phyloP scores from a whole-genome alignment of 2,888 invertebrate species.

The Pyrrhosoma nymphula region DNA sequence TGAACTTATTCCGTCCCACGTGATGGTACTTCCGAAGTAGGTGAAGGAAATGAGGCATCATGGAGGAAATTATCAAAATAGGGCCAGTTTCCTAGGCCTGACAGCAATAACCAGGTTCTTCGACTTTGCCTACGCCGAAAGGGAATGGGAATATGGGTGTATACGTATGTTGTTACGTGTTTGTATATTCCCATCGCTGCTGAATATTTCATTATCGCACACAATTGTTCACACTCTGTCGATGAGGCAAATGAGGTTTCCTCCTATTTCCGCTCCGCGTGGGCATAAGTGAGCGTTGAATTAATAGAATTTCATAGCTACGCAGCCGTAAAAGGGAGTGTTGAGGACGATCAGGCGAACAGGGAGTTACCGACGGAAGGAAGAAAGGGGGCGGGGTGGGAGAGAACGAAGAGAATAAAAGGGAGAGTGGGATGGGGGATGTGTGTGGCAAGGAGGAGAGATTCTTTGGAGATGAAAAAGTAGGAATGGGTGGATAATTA shows the following conservation, averaged over 20 bases:
- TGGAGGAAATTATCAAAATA: no score
- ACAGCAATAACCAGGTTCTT: no score
- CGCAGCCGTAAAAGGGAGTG: background rate
- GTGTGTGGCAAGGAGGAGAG: background rate
- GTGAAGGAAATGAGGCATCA: no score
- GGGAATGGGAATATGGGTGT: no score
- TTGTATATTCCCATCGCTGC: no score
- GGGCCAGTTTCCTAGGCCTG: no score
- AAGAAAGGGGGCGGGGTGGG: background rate
- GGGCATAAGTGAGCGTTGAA: background rate
- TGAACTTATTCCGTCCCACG: no score
- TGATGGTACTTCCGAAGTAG: no score
- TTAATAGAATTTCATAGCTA: background rate
- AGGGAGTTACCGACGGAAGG: background rate
- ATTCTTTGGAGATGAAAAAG: background rate
- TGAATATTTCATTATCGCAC: background rate
- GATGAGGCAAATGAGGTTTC: background rate
- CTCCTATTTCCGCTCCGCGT: background rate
- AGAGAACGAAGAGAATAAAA: background rate
- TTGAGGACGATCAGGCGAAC: background rate
- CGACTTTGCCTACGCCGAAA: no score
- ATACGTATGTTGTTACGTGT: no score
- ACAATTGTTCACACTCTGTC: background rate
- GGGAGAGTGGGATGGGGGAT: background rate
- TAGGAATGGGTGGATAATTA: constrained; percentile 24